Percentiles rank a stretch among this genome's conserved stretches.
phyloP scores from a whole-genome alignment of 2,113 vertebrate species.

The Rousettus leschenaultii region DNA sequence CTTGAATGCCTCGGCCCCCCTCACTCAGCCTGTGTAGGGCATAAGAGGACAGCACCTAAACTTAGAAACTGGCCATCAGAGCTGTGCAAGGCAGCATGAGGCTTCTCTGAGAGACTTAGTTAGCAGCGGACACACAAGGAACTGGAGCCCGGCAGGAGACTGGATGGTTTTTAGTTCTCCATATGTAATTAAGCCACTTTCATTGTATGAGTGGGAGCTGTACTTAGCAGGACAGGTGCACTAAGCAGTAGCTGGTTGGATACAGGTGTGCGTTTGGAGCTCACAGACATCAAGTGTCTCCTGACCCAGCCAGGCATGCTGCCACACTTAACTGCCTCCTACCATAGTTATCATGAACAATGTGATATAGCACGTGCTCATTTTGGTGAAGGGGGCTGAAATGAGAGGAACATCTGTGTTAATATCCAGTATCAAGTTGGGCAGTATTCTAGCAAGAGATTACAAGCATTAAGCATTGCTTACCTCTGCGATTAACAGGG shows the following conservation, averaged over 20 bases:
- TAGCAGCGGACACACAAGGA: neutral
- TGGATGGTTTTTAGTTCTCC: rapidly evolving
- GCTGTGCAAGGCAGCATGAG: rapidly evolving
- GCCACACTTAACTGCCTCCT: neutral
- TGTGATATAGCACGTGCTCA: rapidly evolving
- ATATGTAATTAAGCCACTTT: neutral
- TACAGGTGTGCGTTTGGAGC: neutral
- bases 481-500: constrained; percentile 98
- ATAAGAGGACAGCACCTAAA: neutral
- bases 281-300: neutral
- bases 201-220: neutral
- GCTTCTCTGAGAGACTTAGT: neutral
- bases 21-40: too few relatives aligned
- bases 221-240: neutral
- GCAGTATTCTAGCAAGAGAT: neutral
- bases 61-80: neutral
- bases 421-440: neutral
- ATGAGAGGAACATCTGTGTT: neutral
- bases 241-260: too few relatives aligned
- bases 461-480: constrained; percentile 21
- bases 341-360: neutral
- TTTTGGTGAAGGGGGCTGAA: neutral
- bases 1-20: neutral
- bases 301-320: neutral
- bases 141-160: neutral